These are phyloP conservation scores for Atlantisia rogersi DNA, from an alignment of 2,113 vertebrate genomes.

Conservation along the genomic window DNA sequence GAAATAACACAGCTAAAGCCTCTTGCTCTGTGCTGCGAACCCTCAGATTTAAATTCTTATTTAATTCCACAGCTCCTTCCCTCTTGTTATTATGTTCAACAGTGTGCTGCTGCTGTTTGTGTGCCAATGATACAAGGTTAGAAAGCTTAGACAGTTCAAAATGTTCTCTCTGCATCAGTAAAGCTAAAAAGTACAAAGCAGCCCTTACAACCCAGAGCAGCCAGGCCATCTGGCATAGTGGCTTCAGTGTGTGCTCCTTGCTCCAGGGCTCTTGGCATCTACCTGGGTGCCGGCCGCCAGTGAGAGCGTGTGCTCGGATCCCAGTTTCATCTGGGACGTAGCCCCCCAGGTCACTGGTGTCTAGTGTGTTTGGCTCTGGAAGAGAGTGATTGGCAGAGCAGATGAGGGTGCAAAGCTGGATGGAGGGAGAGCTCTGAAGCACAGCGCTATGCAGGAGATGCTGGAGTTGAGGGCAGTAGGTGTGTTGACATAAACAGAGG, in stretches of 20 bases:
- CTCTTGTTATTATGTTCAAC: conserved; percentile 45
- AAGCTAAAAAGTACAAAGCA: conserved; percentile 55
- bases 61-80: conserved; percentile 48
- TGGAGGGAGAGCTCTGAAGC: background rate
- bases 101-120: conserved; percentile 27
- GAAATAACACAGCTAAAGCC: conserved; percentile 52
- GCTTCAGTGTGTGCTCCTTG: background rate
- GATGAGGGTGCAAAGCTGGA: background rate
- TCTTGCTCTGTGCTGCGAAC: conserved; percentile 22
- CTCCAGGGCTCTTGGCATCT: background rate
- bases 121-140: conserved; percentile 61
- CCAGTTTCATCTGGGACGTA: background rate
- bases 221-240: conserved; percentile 41
- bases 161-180: conserved; percentile 59
- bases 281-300: background rate
- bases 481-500: background rate
- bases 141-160: conserved; percentile 58
- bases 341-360: background rate
- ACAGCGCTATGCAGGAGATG: background rate
- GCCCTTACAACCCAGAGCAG: conserved; percentile 19
- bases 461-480: background rate
- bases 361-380: background rate
- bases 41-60: conserved; percentile 58
- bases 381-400: background rate
- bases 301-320: background rate